A percentile compares a stretch with the other conserved stretches of the same genome.
Conservation (phyloP, 2,888 invertebrate species). For the Helleia helle region DNA sequence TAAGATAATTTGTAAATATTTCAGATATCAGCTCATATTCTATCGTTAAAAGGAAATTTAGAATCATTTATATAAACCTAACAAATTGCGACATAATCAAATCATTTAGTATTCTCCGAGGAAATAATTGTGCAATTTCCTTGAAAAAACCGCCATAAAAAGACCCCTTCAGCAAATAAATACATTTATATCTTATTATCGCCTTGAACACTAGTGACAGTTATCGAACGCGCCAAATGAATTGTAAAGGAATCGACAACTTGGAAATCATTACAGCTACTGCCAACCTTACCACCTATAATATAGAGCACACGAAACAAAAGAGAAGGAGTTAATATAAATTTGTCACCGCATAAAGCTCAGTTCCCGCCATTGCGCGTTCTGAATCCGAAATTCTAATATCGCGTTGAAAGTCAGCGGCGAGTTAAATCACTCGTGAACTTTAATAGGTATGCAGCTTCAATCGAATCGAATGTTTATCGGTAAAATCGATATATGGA, state of each 20-base stretch:
- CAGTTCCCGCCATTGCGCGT: slow-evolving; percentile 48
- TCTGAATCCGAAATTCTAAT: slow-evolving; percentile 59
- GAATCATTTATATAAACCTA: too few relatives aligned
- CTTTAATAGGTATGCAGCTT: slow-evolving; percentile 54
- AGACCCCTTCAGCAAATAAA: slow-evolving; percentile 50
- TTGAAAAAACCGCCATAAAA: slow-evolving; percentile 44
- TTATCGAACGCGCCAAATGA: slow-evolving; percentile 53
- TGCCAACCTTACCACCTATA: slow-evolving; percentile 3
- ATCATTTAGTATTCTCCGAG: slow-evolving; percentile 16
- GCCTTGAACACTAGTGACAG: slow-evolving; percentile 45
- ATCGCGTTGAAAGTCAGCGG: slow-evolving; percentile 42
- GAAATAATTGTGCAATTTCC: slow-evolving; percentile 40
- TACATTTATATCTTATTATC: slow-evolving; percentile 46
- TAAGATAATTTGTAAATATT: too few relatives aligned
- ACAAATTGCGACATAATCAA: background rate
- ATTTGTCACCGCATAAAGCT: slow-evolving; percentile 41
- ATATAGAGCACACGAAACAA: slow-evolving; percentile 9
- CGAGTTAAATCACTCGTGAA: slow-evolving; percentile 62
- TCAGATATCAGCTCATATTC: too few relatives aligned
- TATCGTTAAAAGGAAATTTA: too few relatives aligned
- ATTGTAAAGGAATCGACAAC: slow-evolving; percentile 41
- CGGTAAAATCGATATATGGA: slow-evolving; percentile 47
- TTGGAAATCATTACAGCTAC: background rate
- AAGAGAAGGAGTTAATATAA: slow-evolving; percentile 22
- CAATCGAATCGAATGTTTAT: slow-evolving; percentile 46